Base-by-base conservation (phyloP, 2,888 invertebrate genomes). In the Eremobia ochroleuca region DNA sequence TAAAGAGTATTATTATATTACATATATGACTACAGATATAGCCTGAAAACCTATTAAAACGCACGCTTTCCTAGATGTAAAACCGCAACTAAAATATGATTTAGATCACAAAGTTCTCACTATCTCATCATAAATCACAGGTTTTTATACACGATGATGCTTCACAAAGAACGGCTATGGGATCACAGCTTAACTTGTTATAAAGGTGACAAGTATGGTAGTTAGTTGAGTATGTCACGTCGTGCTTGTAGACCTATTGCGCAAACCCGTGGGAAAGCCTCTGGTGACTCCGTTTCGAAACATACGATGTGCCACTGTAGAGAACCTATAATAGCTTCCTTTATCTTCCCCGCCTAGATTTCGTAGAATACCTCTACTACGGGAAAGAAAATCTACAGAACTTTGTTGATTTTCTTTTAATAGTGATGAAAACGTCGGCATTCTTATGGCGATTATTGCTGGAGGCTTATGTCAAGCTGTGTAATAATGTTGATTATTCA, bases 241-340 rank as follows among this genome's bases (percentile, higher is more conserved):
- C 87, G 89, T 88, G 76, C 76, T 13, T 13, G 52, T 62, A 15
- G 34, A 76, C 58, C 58, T 69, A 68, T 88, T 88, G 77, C 91
- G 88, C 88, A 85, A 90, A 82, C 85, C 77, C 92, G 93, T 94
- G 94, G 90, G 94, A 94, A 77, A 81, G 79, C 43, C 76, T 71
- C 72, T 55, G 66, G 77, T 76, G 82, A 81, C 73, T 83, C 68
- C 65, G 85, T 90, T 87, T 92, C 92, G 90, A 90, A 91, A 91
- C 81, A 78, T 72, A 82, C 82, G 81, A 88, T 82, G 83, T 87
- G 90, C 90, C 90, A 90, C 91, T 87, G 90, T 85, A 89, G 83
- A 87, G 79, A 88, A 87, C 87, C 81, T 81, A 76, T 92, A 93
- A 92, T 89, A 86, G 89, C 89, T 93, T 92, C 93, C 92, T 92